Evolutionary conservation across 2,797 vertebrate species (phyloP), one percentile per base, ranked within the genome.

Genomic region (Lophius americanus): DNA sequence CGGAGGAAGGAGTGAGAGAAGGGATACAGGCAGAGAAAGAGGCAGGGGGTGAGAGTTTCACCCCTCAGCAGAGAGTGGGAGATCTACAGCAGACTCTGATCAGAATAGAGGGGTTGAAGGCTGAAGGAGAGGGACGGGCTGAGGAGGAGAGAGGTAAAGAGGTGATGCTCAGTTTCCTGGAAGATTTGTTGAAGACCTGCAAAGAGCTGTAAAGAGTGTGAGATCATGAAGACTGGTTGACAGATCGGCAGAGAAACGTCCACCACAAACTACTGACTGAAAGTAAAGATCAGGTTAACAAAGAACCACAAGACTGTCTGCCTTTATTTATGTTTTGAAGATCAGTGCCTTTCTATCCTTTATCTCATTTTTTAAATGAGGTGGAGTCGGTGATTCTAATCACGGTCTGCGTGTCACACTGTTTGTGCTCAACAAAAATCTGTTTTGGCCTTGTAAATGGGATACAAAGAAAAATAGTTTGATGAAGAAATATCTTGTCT

Each of bases 161-260:
- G 32, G 57, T 57, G 0, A 86, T 93, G 11, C 12, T 93, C 36
- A 44, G 32, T 48, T 97, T 94, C 49, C 86, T 99, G 53, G 91
- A 95, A 52, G 92, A 93, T 9, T 88, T 95, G 63, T 64, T 95
- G 49, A 83, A 85, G 23, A 64, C 76, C 52, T 94, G 93, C 36
- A 55, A 79, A 55, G 90, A 61, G 70, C 57, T 84, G 85, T 48
- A 12, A 73, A 50, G 80, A 46, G 50, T 33, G n/a, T 35, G 4
- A 38, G 39, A 12, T 51, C 10, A 12, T 13, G 1, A 48, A 12
- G 12, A 33, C 13, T 46, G 14, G 5, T 14, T 10, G 36, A 44
- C 14, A 51, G 41, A 33, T 42, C 9, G 13, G 12, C 44, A 36
- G 41, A 54, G 14, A 58, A 49, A 35, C 3, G 3, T n/a, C 9